phyloP scores from a whole-genome alignment of 2,113 vertebrate species.

The Tragelaphus imberbis region DNA sequence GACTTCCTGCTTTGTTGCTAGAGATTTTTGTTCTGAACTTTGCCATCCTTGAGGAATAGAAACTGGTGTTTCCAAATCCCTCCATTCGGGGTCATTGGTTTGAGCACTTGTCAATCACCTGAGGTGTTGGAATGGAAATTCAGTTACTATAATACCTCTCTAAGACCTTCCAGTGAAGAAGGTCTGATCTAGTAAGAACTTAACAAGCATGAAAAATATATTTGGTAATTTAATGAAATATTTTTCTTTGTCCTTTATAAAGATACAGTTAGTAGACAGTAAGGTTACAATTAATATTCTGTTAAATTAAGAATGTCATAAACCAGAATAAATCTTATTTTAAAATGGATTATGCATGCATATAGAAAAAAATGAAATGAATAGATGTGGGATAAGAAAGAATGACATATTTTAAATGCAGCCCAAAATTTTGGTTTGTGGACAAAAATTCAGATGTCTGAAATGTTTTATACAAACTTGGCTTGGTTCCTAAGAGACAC shows the following conservation, averaged over 20 bases:
- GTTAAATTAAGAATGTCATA: conserved; percentile 28
- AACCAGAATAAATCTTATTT: conserved; percentile 18
- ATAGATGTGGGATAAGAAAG: not conserved
- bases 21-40: not conserved
- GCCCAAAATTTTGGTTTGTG: conserved; percentile 1
- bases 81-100: not conserved
- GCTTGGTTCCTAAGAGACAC: conserved; percentile 27
- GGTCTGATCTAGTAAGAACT: not conserved
- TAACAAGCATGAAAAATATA: not conserved
- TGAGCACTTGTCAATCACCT: not conserved
- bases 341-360: not conserved
- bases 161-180: not conserved
- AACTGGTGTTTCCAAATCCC: not conserved
- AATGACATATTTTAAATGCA: conserved; percentile 15
- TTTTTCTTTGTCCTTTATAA: conserved; percentile 7
- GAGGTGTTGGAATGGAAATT: not conserved
- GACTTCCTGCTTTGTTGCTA: not conserved
- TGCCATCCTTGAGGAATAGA: not conserved
- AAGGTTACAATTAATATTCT: conserved; percentile 31
- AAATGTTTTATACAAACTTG: not conserved
- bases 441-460: conserved; percentile 19
- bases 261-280: not conserved
- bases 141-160: not conserved
- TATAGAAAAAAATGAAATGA: not conserved
- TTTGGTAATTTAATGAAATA: conserved; percentile 32